Evolutionary conservation across 2,888 invertebrate species (phyloP).

Genomic region (Steromphala cineraria): DNA sequence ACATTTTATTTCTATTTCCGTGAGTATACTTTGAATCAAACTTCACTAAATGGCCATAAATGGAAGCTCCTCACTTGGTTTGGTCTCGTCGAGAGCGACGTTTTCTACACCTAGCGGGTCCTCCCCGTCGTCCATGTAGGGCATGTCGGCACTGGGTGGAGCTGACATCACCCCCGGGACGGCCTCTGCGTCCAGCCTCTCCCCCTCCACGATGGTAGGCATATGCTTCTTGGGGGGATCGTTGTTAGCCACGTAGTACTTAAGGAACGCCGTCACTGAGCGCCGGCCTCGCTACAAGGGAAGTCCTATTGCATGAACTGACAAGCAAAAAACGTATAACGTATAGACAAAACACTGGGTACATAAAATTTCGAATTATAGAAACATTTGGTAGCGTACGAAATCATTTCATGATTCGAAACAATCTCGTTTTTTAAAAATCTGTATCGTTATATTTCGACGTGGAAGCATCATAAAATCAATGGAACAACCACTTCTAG

Average conservation of each 20-base stretch:
- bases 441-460: too few relatives aligned
- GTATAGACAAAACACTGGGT: too few relatives aligned
- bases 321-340: too few relatives aligned
- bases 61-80: constrained; percentile 12
- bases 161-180: neutral
- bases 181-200: neutral
- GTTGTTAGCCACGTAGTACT: constrained; percentile 52
- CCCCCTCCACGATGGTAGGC: neutral
- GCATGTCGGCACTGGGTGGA: neutral
- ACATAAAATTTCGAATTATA: too few relatives aligned
- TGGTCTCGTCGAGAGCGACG: neutral
- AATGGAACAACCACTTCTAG: too few relatives aligned
- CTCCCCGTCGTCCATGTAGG: neutral
- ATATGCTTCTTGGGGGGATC: constrained; percentile 30
- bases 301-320: neutral
- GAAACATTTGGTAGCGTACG: too few relatives aligned
- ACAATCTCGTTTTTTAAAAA: too few relatives aligned
- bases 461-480: too few relatives aligned
- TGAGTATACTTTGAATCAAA: too few relatives aligned
- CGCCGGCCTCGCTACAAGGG: constrained; percentile 66
- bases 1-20: too few relatives aligned
- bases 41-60: too few relatives aligned
- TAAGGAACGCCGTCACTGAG: constrained; percentile 64
- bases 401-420: too few relatives aligned
- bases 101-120: neutral